Percentiles rank a stretch among this genome's conserved stretches.
phyloP scores from a whole-genome alignment of 2,113 vertebrate species.

The Halcyon senegalensis region DNA sequence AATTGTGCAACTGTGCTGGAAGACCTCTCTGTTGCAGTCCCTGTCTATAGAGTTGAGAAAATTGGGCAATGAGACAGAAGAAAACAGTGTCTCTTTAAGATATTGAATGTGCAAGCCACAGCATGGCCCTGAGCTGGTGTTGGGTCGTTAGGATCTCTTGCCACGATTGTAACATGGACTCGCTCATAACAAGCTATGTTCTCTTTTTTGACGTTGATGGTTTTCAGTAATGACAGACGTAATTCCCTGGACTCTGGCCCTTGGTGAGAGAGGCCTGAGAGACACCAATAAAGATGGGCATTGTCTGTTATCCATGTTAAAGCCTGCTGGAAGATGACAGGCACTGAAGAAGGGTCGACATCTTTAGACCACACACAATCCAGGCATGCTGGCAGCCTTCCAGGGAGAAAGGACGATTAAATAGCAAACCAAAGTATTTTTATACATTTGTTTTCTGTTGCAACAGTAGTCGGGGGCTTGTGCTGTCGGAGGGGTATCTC shows the following conservation, averaged over 20 bases:
- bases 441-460: neutral
- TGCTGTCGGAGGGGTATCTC: neutral
- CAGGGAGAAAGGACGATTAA: neutral
- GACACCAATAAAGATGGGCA: neutral
- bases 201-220: neutral
- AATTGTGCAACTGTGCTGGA: neutral
- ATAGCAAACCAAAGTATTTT: neutral
- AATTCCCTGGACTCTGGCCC: neutral
- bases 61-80: neutral
- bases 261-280: neutral
- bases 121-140: neutral
- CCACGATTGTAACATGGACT: neutral
- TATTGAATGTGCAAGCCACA: neutral
- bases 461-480: neutral
- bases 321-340: neutral
- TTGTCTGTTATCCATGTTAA: neutral
- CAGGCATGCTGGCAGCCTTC: neutral
- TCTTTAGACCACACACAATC: neutral
- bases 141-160: neutral
- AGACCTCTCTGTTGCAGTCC: neutral
- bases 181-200: neutral
- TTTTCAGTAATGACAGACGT: neutral
- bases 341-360: neutral
- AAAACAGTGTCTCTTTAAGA: neutral
- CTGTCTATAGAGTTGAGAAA: neutral